Evolutionary conservation across 1,140 invertebrate species (phyloP).

Genomic region (Myzus persicae): DNA sequence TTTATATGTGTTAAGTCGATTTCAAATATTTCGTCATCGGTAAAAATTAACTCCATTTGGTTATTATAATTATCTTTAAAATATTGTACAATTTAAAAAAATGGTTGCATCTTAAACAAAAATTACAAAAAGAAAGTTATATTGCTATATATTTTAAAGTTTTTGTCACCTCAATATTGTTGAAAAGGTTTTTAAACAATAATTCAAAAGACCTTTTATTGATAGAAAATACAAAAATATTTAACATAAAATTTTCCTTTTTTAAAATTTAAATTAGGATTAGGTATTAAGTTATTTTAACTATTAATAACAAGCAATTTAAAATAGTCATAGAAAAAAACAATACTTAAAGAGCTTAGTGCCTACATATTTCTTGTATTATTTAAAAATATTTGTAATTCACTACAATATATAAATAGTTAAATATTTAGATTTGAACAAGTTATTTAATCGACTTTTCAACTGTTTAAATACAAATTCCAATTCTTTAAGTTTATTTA

Average conservation of each 20-base stretch:
- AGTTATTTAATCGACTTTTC: no score
- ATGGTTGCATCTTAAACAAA: not conserved
- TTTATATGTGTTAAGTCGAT: not conserved
- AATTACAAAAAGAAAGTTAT: no score
- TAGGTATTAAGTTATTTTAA: not conserved
- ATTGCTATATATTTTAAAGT: not conserved
- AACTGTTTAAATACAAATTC: no score
- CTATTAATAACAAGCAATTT: not conserved
- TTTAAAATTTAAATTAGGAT: not conserved
- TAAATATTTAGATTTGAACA: no score
- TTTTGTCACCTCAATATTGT: not conserved
- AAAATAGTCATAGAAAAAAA: not conserved
- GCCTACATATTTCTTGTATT: no score
- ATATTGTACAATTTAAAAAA: not conserved
- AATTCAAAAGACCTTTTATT: not conserved
- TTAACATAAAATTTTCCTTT: not conserved
- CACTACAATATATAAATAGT: no score
- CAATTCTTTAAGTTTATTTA: no score
- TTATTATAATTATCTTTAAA: not conserved
- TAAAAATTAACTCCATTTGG: not conserved
- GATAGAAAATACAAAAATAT: not conserved
- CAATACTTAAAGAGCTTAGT: no score
- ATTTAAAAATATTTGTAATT: no score
- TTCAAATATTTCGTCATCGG: not conserved
- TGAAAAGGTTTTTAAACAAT: not conserved